phyloP scores from a whole-genome alignment of 2,797 vertebrate species.

The Spondyliosoma cantharus region DNA sequence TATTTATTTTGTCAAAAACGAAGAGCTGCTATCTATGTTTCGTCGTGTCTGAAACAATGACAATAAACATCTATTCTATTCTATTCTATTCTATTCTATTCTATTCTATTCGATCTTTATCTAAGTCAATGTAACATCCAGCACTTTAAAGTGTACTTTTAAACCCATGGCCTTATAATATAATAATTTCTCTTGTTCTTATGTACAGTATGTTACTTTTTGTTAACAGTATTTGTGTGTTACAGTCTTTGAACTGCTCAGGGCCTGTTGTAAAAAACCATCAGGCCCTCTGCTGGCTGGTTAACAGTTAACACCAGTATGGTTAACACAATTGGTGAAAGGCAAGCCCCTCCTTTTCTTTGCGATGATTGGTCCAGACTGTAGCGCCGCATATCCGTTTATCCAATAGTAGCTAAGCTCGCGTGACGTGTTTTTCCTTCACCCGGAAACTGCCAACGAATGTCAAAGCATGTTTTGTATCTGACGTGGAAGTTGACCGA shows the following conservation, averaged over 20 bases:
- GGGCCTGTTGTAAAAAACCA: not conserved
- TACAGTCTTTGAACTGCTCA: not conserved
- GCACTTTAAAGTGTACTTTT: too few species aligned
- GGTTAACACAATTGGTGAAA: conserved; percentile 17
- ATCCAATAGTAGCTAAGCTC: conserved; percentile 40
- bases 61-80: too few species aligned
- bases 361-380: conserved; percentile 46
- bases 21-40: too few species aligned
- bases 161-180: too few species aligned
- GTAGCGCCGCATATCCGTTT: fast-evolving
- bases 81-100: too few species aligned
- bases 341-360: conserved; percentile 31
- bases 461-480: not conserved
- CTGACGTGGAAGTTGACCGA: not conserved
- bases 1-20: too few species aligned
- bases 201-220: too few species aligned
- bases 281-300: conserved; percentile 23
- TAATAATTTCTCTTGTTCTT: not conserved
- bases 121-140: too few species aligned
- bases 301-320: not conserved
- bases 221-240: not conserved
- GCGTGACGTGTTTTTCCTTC: not conserved
- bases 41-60: too few species aligned
- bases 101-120: too few species aligned
- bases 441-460: conserved; percentile 42